phyloP scores from a whole-genome alignment of 2,888 invertebrate genomes.

The Lepidocyrtinus sp. region DNA sequence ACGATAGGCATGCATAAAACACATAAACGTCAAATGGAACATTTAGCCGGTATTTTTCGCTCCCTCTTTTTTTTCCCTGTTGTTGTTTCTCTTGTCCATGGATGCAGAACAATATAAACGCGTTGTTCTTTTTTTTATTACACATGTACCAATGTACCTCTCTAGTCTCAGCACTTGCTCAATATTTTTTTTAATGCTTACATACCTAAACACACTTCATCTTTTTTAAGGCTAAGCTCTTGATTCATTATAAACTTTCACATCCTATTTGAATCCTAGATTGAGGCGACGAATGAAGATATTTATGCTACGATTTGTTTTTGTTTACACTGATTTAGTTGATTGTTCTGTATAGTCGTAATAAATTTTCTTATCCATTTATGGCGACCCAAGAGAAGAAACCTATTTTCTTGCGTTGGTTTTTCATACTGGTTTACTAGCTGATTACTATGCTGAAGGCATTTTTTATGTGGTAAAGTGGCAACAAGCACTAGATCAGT shows the following conservation, averaged over 20 bases:
- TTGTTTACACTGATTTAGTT: constrained; percentile 42
- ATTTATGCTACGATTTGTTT: constrained; percentile 11
- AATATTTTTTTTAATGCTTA: no score
- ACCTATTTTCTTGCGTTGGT: constrained; percentile 9
- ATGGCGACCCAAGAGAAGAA: constrained; percentile 35
- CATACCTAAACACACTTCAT: no score
- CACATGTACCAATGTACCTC: no score
- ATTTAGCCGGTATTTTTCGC: constrained; percentile 41
- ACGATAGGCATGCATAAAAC: constrained; percentile 15
- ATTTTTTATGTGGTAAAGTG: constrained; percentile 33
- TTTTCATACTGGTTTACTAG: background rate
- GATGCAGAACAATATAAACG: background rate
- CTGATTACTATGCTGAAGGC: constrained; percentile 56
- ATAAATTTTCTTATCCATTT: constrained; percentile 60
- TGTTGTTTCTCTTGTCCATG: background rate
- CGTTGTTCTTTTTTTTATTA: no score
- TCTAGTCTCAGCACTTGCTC: no score
- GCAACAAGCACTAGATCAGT: constrained; percentile 23
- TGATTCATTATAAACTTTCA: constrained; percentile 28
- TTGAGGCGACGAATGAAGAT: constrained; percentile 25
- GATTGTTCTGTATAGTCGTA: constrained; percentile 34
- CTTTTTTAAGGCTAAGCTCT: background rate
- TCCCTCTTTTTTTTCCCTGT: constrained; percentile 34
- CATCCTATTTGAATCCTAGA: constrained; percentile 46
- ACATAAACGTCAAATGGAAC: constrained; percentile 52